A percentile compares a stretch with the other conserved stretches of the same genome.
Evolutionary conservation across 1,140 invertebrate genomes (phyloP).

Genomic region (Diorhabda carinulata): DNA sequence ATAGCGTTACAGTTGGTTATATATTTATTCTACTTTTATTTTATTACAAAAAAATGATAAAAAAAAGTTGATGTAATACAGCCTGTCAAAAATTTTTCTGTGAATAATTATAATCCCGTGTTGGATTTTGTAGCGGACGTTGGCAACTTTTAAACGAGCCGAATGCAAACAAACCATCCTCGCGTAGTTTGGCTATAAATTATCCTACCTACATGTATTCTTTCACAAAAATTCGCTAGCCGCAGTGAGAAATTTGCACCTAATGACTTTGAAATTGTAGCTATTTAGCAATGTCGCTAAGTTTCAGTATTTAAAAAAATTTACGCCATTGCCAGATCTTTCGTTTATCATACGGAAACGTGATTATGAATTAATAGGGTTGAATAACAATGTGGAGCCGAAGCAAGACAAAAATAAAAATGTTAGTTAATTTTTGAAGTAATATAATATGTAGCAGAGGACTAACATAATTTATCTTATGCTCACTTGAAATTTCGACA

Average conservation of each 20-base stretch:
- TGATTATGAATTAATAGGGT: too few species aligned
- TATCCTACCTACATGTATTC: slow-evolving; percentile 15
- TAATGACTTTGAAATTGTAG: slow-evolving; percentile 17
- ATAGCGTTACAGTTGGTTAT: too few species aligned
- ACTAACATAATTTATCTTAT: too few species aligned
- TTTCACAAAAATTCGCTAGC: slow-evolving; percentile 15
- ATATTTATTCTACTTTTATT: too few species aligned
- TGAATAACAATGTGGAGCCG: too few species aligned
- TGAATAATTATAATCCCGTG: slow-evolving; percentile 9
- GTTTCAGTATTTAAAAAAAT: slow-evolving; percentile 10
- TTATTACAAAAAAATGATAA: too few species aligned
- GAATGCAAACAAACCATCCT: slow-evolving; percentile 7
- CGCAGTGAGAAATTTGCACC: slow-evolving; percentile 14
- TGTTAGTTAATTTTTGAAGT: too few species aligned
- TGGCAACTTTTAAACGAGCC: slow-evolving; percentile 10
- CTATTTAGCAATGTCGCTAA: slow-evolving; percentile 12
- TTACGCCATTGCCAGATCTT: neutral
- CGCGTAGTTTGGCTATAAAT: slow-evolving; percentile 12
- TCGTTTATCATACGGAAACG: neutral
- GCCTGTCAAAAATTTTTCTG: neutral
- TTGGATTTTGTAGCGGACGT: slow-evolving; percentile 7
- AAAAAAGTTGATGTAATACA: too few species aligned
- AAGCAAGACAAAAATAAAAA: too few species aligned
- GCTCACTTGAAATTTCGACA: too few species aligned
- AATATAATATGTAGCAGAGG: too few species aligned